Conservation (phyloP, 2,113 vertebrate species). For the Pyrgilauda ruficollis region DNA sequence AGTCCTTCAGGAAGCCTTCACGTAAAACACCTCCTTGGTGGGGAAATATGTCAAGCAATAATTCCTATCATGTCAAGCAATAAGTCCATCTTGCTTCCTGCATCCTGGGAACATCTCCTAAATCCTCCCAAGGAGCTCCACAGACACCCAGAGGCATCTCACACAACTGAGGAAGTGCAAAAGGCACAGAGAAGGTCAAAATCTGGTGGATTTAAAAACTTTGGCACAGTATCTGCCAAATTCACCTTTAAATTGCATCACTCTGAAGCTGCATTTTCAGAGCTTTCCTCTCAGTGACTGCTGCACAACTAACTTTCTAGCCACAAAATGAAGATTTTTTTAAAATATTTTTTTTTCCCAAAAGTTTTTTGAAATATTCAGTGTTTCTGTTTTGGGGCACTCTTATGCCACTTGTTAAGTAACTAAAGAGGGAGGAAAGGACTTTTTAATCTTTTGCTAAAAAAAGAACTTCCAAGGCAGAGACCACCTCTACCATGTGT, state of each 20-base stretch:
- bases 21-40: not conserved
- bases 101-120: not conserved
- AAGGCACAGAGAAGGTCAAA: not conserved
- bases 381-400: not conserved
- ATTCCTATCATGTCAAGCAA: too few species aligned
- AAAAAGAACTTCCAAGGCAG: not conserved
- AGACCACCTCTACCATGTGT: not conserved
- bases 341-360: not conserved
- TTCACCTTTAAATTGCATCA: not conserved
- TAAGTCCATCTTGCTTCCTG: not conserved
- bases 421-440: not conserved
- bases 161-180: not conserved
- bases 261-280: not conserved
- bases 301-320: not conserved
- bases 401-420: not conserved
- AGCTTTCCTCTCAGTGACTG: not conserved
- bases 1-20: not conserved
- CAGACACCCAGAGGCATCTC: not conserved
- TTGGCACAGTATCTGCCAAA: not conserved
- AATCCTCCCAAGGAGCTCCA: rapidly evolving
- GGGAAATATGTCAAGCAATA: not conserved
- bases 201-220: not conserved
- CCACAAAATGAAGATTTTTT: not conserved
- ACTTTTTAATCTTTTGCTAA: not conserved
- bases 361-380: not conserved